Conservation (phyloP, 2,888 invertebrate genomes). For the Patella ulyssiponensis region DNA sequence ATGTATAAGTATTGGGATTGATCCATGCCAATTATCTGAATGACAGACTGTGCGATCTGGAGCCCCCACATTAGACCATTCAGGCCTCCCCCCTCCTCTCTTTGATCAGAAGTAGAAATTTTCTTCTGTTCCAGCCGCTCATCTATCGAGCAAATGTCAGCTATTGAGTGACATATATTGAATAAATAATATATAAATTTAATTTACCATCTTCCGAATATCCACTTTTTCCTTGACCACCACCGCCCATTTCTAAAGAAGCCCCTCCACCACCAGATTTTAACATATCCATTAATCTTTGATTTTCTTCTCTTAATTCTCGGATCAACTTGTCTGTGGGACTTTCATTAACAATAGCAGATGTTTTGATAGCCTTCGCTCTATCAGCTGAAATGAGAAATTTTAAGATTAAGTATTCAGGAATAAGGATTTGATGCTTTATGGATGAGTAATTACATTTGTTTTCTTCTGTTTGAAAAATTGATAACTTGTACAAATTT, state of each 20-base stretch:
- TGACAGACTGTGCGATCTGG: too few species aligned
- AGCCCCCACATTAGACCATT: too few species aligned
- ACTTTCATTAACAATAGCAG: conserved; percentile 67
- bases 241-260: conserved; percentile 35
- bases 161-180: too few species aligned
- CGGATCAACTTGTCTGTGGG: conserved; percentile 69
- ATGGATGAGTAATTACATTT: neutral
- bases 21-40: too few species aligned
- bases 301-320: conserved; percentile 67
- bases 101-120: neutral
- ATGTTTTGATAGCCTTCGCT: conserved; percentile 69
- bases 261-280: conserved; percentile 55
- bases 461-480: neutral
- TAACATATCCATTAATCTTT: conserved; percentile 61
- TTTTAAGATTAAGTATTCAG: too few species aligned
- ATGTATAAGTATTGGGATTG: too few species aligned
- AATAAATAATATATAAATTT: too few species aligned
- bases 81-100: neutral
- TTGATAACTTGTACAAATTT: neutral
- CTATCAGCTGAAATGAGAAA: conserved; percentile 61
- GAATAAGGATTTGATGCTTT: too few species aligned
- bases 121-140: too few species aligned
- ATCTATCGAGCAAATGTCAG: too few species aligned
- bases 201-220: neutral
- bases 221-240: conserved; percentile 23